Conservation (phyloP, 2,888 invertebrate genomes). For the Polydrusus pterygomalis region DNA sequence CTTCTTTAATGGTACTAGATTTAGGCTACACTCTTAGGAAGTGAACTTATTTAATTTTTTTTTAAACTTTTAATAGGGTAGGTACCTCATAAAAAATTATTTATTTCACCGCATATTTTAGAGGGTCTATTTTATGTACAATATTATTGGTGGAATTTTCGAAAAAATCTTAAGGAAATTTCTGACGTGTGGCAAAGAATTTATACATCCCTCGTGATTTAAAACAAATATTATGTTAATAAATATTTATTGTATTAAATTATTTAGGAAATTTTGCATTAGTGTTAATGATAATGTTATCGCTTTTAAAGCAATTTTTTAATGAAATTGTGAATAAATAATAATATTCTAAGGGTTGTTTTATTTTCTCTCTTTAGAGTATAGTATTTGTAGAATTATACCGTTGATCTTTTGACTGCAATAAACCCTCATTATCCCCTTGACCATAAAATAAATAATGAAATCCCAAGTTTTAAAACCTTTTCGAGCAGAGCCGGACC, state of each 20-base stretch:
- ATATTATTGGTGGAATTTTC: constrained; percentile 34
- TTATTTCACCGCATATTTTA: background rate
- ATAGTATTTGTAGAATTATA: no score
- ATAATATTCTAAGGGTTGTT: constrained; percentile 56
- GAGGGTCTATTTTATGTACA: constrained; percentile 13
- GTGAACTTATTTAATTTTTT: no score
- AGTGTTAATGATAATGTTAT: constrained; percentile 72
- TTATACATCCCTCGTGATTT: constrained; percentile 50
- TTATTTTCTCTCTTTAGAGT: background rate
- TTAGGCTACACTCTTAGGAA: no score
- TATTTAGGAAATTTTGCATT: constrained; percentile 71
- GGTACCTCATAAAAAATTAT: no score
- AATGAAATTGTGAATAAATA: constrained; percentile 71
- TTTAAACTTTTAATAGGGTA: no score
- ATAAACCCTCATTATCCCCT: no score
- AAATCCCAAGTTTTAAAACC: no score
- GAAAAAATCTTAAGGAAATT: constrained; percentile 60
- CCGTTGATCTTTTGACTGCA: no score
- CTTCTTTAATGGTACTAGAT: no score
- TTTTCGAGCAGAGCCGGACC: no score
- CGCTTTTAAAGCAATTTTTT: constrained; percentile 73
- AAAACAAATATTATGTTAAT: constrained; percentile 65
- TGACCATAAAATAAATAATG: no score
- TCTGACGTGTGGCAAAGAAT: constrained; percentile 36
- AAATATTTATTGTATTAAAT: constrained; percentile 69